Percentiles rank a stretch among this genome's conserved stretches.
Evolutionary conservation across 2,797 vertebrate species (phyloP).

Genomic region (Pantherophis vulpinus): DNA sequence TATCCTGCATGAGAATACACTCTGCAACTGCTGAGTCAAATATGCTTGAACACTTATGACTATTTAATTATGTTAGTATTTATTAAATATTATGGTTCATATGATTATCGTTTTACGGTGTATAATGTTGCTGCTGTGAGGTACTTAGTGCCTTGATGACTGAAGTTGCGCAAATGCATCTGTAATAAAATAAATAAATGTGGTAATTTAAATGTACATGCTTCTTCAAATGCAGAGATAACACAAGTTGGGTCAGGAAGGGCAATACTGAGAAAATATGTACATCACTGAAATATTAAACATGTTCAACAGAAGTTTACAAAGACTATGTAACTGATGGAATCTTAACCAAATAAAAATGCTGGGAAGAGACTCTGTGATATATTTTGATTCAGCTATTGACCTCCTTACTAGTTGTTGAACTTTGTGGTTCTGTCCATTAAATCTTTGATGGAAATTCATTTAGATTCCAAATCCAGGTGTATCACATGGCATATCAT

Average conservation of each 20-base stretch:
- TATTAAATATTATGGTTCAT: background rate
- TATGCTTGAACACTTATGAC: background rate
- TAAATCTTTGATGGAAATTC: background rate
- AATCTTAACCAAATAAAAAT: background rate
- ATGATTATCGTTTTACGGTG: background rate
- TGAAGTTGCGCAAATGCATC: background rate
- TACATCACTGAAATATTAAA: background rate
- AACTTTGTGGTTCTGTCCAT: background rate
- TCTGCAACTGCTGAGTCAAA: background rate
- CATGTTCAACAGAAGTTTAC: background rate
- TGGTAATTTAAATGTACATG: background rate
- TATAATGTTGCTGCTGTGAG: background rate
- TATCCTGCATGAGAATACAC: background rate
- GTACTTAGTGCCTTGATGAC: background rate
- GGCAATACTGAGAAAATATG: background rate
- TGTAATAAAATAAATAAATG: background rate
- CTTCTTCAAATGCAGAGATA: background rate
- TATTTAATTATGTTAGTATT: background rate
- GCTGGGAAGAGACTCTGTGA: background rate
- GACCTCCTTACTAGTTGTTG: background rate
- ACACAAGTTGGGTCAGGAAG: background rate
- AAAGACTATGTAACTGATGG: background rate
- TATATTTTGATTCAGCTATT: background rate
- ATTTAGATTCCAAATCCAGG: constrained; percentile 6
- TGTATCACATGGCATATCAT: constrained; percentile 9